phyloP scores from a whole-genome alignment of 2,888 invertebrate genomes.

The Morpho deidamia region DNA sequence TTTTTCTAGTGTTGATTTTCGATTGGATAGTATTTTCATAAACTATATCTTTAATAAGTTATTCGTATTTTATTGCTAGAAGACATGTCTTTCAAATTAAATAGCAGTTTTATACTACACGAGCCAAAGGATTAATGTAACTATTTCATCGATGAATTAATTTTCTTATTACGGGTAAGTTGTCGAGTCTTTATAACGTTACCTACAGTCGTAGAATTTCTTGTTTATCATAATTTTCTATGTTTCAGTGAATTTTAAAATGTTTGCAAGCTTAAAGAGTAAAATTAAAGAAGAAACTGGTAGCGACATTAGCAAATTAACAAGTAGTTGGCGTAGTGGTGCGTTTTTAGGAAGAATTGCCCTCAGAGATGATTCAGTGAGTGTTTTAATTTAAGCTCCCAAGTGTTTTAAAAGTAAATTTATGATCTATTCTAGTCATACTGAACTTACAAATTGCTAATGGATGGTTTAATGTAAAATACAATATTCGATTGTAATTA shows the following conservation, averaged over 20 bases:
- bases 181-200: neutral
- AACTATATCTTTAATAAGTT: neutral
- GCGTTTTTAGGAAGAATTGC: slow-evolving; percentile 72
- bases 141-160: neutral
- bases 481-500: no score
- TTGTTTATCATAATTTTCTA: neutral
- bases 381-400: slow-evolving; percentile 18
- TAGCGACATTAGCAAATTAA: slow-evolving; percentile 82
- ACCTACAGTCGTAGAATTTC: neutral
- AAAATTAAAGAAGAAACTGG: slow-evolving; percentile 94
- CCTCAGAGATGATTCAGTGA: slow-evolving; percentile 69
- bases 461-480: no score
- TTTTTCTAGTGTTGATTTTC: neutral
- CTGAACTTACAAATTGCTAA: no score
- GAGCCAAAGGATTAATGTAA: slow-evolving; percentile 11
- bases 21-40: neutral
- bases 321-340: slow-evolving; percentile 69
- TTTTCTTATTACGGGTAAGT: slow-evolving; percentile 3
- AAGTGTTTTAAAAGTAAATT: neutral
- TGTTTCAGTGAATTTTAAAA: slow-evolving; percentile 42
- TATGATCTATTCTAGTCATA: no score
- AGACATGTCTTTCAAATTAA: slow-evolving; percentile 9
- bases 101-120: slow-evolving; percentile 1
- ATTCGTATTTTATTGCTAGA: neutral
- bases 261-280: slow-evolving; percentile 93